Conservation (phyloP, 2,888 invertebrate species). For the Andrena praecox region DNA sequence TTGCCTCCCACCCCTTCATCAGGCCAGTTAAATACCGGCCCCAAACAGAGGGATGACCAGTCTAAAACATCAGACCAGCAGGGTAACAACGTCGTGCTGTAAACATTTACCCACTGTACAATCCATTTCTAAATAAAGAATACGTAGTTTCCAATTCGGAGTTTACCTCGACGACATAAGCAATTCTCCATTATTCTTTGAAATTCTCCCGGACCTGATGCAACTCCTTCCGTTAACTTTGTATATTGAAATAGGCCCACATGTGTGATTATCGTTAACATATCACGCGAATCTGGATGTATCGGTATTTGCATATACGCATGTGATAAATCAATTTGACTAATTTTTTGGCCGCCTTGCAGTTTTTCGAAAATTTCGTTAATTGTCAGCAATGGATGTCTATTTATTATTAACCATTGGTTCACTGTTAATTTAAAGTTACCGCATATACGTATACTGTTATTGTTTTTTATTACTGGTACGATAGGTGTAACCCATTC, state of each 20-base stretch:
- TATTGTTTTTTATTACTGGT: not conserved
- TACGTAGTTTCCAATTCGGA: no score
- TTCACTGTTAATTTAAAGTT: constrained; percentile 16
- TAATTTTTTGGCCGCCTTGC: not conserved
- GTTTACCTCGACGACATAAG: no score
- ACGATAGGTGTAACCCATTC: constrained; percentile 7
- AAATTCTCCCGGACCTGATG: not conserved
- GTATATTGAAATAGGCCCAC: constrained; percentile 3
- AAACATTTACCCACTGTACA: no score
- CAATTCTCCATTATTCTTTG: not conserved
- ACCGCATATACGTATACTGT: not conserved
- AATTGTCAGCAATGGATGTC: not conserved
- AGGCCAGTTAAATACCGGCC: no score
- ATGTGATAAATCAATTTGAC: not conserved
- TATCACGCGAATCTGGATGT: not conserved
- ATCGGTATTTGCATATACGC: constrained; percentile 1
- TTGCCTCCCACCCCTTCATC: no score
- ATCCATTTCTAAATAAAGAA: no score
- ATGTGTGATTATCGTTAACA: constrained; percentile 3
- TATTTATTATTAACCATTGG: not conserved
- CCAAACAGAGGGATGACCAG: no score
- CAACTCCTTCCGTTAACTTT: not conserved
- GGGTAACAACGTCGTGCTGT: no score
- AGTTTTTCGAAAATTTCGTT: not conserved
- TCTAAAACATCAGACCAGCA: no score